Evolutionary conservation across 2,113 vertebrate species (phyloP), one percentile per base, ranked within the genome.

Genomic region (Chaetura pelagica): DNA sequence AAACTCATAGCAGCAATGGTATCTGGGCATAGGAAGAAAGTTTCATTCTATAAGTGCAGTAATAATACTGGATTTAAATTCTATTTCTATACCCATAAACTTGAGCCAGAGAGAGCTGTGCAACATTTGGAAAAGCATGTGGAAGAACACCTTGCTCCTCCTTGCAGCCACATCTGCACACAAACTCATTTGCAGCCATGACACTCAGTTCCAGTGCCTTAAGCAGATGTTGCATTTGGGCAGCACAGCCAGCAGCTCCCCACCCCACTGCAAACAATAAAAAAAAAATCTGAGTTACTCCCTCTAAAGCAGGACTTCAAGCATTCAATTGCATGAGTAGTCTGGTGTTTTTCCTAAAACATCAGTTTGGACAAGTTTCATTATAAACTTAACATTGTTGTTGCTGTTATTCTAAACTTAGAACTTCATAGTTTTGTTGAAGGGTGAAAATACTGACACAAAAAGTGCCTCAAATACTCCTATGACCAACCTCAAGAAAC

Each of bases 11-110:
- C 35, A 88, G 7, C 57, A 55, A 29, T 4, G 8, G 8, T 30
- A 40, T 7, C 34, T 34, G 5, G 7, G 19, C 57, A 59, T 1
- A 1, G 10, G 2, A 7, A 26, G 27, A 57, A 62, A 6, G 7
- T 10, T 35, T 48, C 59, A 3, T 2, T 48, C 81, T 58, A 13
- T 9, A 66, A 79, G 6, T 62, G 35, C 12, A 73, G 32, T 8
- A 73, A 35, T 20, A 74, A 2, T 7, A 2, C 10, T 72, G 3
- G 0, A 22, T 57, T 77, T 74, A 67, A 1, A 19, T 57, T 85
- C 58, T 68, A 46, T 69, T 83, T 42, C 54, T 62, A 4, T 30
- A 51, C 23, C 4, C 24, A 57, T 64, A 61, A 68, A 40, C 18
- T 57, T 55, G 44, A 88, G n/a, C 42, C 22, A 12, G 6, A 80